Evolutionary conservation across 2,113 vertebrate genomes (phyloP), one percentile per base, ranked within the genome.

Genomic region (Meriones unguiculatus): DNA sequence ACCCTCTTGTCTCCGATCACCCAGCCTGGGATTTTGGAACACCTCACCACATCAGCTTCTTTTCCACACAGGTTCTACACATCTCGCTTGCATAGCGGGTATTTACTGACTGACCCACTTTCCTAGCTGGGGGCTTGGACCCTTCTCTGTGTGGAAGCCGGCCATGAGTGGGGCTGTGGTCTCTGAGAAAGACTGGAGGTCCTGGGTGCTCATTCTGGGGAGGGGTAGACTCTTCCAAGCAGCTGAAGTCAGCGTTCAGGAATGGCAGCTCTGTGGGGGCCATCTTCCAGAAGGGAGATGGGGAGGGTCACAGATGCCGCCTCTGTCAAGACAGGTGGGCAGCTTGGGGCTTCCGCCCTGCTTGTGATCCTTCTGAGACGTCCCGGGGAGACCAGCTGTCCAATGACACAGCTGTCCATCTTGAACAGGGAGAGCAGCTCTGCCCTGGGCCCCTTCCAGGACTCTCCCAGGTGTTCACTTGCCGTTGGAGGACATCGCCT

Each of bases 131-230:
- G 24, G 25, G 30, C 25, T 50, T 32, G 62, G 10, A 54, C 5
- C 6, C 28, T 14, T 38, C 59, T 89, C 75, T 87, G 52, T 12
- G 12, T 54, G 30, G 15, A 54, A 67, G 62, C 50, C 46, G 35
- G 41, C 18, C 41, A 6, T 0, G n/a, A 59, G 13, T 0, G 8
- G 65, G 35, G 65, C 75, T 25, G 17, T 1, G 0, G 2, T 6
- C n/a, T 41, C 50, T 54, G 2, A n/a, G 13, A 5, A 14, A 41
- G 22, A 46, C 38, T 20, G 57, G 11, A 4, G 12, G 20, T 46
- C 81, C 38, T 0, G 4, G 22, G 50, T 0, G 11, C 25, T 72
- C 41, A 25, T 25, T 35, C 4, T 25, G 7, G 38, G n/a, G 18
- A 1, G 1, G 7, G 12, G 25, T 62, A 38, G 25, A n/a, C 5